phyloP scores from a whole-genome alignment of 2,888 invertebrate species.

The Falcaria lacertinaria region DNA sequence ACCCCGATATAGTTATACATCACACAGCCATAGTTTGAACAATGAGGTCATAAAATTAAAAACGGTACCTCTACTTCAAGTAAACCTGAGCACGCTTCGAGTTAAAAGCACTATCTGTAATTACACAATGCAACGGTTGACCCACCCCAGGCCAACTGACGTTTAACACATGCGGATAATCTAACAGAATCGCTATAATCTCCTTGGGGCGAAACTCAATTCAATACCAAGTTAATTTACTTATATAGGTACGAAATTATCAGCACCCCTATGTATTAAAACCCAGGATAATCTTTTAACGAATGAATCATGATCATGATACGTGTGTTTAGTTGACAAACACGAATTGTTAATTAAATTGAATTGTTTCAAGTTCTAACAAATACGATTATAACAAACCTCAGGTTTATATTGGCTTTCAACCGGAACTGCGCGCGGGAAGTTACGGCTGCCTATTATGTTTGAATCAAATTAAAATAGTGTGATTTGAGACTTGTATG shows the following conservation, averaged over 20 bases:
- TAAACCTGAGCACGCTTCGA: constrained; percentile 32
- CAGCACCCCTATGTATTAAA: constrained; percentile 49
- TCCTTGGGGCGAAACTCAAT: constrained; percentile 67
- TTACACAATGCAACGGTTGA: constrained; percentile 62
- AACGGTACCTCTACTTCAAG: constrained; percentile 14
- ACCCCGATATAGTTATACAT: constrained; percentile 20
- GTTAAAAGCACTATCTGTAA: constrained; percentile 63
- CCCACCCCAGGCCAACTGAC: constrained; percentile 58
- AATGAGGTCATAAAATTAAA: constrained; percentile 29
- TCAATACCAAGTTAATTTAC: constrained; percentile 74
- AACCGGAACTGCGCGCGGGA: background rate
- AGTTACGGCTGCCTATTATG: background rate
- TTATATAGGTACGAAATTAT: constrained; percentile 64
- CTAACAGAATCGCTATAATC: constrained; percentile 72
- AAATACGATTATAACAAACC: background rate
- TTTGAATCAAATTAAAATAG: background rate
- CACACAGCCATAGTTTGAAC: constrained; percentile 21
- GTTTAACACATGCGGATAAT: constrained; percentile 75
- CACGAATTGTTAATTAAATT: constrained; percentile 1
- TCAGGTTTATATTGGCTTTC: background rate
- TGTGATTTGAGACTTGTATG: background rate
- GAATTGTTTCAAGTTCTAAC: background rate
- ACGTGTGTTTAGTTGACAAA: background rate
- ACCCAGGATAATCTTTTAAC: constrained; percentile 61
- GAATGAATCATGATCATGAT: constrained; percentile 47